phyloP scores from a whole-genome alignment of 92 coral and sea anemone species.

The Zoanthus gigantus region DNA sequence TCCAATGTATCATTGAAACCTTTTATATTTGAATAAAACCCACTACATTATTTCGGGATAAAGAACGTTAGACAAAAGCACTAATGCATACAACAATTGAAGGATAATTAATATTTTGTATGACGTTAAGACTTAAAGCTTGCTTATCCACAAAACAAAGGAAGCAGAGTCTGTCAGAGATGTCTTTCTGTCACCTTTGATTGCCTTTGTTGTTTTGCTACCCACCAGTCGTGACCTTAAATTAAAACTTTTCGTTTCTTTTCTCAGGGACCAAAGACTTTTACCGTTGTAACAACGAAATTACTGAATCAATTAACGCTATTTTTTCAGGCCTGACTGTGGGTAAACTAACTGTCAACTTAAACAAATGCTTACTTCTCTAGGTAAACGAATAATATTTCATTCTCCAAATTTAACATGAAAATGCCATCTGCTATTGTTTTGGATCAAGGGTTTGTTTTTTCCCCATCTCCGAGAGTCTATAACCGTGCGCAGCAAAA shows the following conservation, averaged over 20 bases:
- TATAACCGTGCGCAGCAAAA: neutral
- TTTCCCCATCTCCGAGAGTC: neutral
- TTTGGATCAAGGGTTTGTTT: neutral
- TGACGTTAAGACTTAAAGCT: conserved; percentile 33
- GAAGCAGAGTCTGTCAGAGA: neutral
- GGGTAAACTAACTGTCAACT: conserved; percentile 40
- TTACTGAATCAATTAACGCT: conserved; percentile 37
- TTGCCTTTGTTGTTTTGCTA: conserved; percentile 29
- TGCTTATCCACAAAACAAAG: conserved; percentile 20
- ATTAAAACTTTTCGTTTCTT: conserved; percentile 34
- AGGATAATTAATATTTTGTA: conserved; percentile 38
- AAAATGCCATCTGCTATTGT: neutral
- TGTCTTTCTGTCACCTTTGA: conserved; percentile 14
- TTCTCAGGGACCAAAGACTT: conserved; percentile 13
- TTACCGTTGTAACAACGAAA: conserved; percentile 40
- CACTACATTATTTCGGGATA: conserved; percentile 36
- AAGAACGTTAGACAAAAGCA: conserved; percentile 67
- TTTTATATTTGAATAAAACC: conserved; percentile 73
- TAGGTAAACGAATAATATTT: conserved; percentile 19
- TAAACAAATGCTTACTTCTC: conserved; percentile 34
- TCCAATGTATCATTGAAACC: conserved; percentile 54
- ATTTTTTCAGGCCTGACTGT: conserved; percentile 39
- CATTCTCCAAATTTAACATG: neutral
- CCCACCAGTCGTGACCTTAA: conserved; percentile 32
- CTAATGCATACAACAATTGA: conserved; percentile 61